Base-by-base conservation (phyloP, 1,140 invertebrate species). In the Probaryconus sp. region DNA sequence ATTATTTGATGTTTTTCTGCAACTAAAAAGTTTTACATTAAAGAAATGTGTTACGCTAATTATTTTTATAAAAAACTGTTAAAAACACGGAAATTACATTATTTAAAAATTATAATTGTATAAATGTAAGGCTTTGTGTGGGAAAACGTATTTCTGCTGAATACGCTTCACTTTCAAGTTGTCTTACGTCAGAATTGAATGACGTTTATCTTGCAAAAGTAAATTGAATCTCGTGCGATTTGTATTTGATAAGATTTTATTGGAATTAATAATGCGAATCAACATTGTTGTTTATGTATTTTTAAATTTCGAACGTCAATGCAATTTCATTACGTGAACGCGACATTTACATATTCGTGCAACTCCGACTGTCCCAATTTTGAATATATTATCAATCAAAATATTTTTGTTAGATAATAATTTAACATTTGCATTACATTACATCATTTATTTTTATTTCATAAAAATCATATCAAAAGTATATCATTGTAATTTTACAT, bases 151-250 rank as follows among this genome's bases (percentile, higher is more conserved):
- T 45, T 47, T 38, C 55, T 18, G 43, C 43, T 56, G 20, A 60
- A 60, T 47, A n/a, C n/a, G 43, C 30, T 2, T 38, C 43, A 11
- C 26, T 55, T 55, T 55, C 51, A 13, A 20, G 11, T 20, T 45
- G 53, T 45, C 55, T 60, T 60, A 20, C 13, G 14, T 21, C n/a
- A 37, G 45, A 31, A 31, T 31, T 31, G 56, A 61, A 40, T 40
- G 26, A 61, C 56, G 55, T 38, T 47, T 48, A 60, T 47, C 31
- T 37, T 24, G 14, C 55, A 13, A 37, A 60, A 28, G 42, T 37
- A 50, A 48, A 61, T 50, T 50, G 43, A 61, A 61, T 50, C 9
- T 48, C 24, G 53, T 24, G 28, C 38, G 53, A 56, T 33, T 60
- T 18, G 20, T 17, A 9, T 11, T 20, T 26, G 56, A 61, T 50